Conservation (phyloP, 1,140 invertebrate species). For the Gryon sp. region DNA sequence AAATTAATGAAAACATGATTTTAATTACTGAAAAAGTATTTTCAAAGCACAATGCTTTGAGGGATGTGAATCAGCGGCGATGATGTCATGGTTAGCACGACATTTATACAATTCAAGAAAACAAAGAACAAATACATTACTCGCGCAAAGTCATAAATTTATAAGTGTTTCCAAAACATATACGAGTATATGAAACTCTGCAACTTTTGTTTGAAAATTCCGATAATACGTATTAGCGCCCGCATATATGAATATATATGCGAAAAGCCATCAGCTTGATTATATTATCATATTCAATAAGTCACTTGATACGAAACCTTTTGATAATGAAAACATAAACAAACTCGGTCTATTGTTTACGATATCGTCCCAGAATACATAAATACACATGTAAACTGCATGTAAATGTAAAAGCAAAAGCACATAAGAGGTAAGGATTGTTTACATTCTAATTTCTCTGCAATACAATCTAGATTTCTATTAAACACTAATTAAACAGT, state of each 20-base stretch:
- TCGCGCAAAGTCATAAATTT: not conserved
- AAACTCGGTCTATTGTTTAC: constrained; percentile 19
- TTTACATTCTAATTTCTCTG: constrained; percentile 34
- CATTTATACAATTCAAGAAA: too few relatives aligned
- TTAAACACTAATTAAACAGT: too few relatives aligned
- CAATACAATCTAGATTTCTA: constrained; percentile 9
- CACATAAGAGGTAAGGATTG: constrained; percentile 13
- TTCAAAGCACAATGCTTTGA: not conserved
- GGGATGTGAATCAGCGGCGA: not conserved
- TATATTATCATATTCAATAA: constrained; percentile 45
- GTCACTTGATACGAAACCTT: constrained; percentile 14
- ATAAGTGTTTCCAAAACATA: constrained; percentile 44
- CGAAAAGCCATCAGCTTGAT: constrained; percentile 2
- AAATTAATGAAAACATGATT: not conserved
- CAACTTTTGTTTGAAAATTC: too few relatives aligned
- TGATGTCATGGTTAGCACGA: too few relatives aligned
- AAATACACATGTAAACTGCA: too few relatives aligned
- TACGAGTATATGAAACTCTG: constrained; percentile 3
- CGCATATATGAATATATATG: constrained; percentile 33
- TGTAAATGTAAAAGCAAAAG: constrained; percentile 34
- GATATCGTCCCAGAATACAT: too few relatives aligned
- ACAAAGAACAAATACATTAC: too few relatives aligned
- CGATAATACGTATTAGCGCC: constrained; percentile 18
- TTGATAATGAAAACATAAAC: constrained; percentile 47
- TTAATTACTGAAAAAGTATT: too few relatives aligned